phyloP scores from a whole-genome alignment of 2,888 invertebrate species.

The Merodon equestris region DNA sequence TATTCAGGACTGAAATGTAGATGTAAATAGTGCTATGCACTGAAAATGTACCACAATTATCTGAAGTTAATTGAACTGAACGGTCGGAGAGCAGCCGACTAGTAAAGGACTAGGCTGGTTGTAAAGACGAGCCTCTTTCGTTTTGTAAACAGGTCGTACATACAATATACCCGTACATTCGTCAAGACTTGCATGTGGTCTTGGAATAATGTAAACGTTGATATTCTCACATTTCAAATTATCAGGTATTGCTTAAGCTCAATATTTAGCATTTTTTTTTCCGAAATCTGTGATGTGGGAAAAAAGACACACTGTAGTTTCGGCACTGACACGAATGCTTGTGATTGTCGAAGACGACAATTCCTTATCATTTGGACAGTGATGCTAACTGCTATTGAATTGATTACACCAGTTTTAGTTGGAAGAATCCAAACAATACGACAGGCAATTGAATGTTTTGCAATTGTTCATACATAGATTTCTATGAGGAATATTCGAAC shows the following conservation, averaged over 20 bases:
- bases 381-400: conserved; percentile 36
- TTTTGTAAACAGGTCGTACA: background rate
- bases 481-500: conserved; percentile 34
- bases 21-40: background rate
- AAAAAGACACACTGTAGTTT: conserved; percentile 28
- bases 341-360: conserved; percentile 35
- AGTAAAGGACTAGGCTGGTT: conserved; percentile 7
- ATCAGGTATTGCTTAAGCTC: conserved; percentile 17
- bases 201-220: too few relatives aligned
- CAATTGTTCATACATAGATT: conserved; percentile 28
- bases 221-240: conserved; percentile 1
- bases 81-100: conserved; percentile 7
- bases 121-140: conserved; percentile 53
- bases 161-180: too few relatives aligned
- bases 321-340: conserved; percentile 18
- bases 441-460: conserved; percentile 37
- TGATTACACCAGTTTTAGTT: conserved; percentile 52
- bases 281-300: background rate
- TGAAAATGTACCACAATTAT: conserved; percentile 28
- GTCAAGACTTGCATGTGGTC: too few relatives aligned
- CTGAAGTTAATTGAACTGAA: conserved; percentile 18
- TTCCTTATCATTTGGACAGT: conserved; percentile 42
- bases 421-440: conserved; percentile 36
- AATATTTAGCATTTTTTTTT: conserved; percentile 6
- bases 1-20: conserved; percentile 1